Percentiles rank a stretch among this genome's conserved stretches.
Conservation (phyloP, 2,113 vertebrate genomes). For the Alligator sinensis region DNA sequence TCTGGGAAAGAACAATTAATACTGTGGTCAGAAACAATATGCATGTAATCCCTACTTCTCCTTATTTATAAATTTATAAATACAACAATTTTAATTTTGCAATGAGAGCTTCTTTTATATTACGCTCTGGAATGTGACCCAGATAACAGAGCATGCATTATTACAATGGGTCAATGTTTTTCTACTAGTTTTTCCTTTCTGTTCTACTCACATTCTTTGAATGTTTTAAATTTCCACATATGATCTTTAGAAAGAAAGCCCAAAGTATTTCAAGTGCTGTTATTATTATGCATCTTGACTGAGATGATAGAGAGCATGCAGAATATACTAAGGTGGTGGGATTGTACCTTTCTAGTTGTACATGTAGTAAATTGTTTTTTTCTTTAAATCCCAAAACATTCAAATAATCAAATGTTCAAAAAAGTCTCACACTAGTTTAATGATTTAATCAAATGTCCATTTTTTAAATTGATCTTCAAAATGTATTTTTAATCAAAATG, state of each 20-base stretch:
- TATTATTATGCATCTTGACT: no score
- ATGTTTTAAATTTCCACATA: accelerated
- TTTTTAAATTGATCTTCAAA: no score
- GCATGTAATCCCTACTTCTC: neutral
- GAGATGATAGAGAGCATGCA: no score
- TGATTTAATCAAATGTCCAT: no score
- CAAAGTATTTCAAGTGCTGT: neutral
- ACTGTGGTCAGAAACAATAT: neutral
- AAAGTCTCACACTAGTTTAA: no score
- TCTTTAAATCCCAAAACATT: no score
- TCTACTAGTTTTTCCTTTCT: neutral
- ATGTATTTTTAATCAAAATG: no score
- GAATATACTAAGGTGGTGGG: no score
- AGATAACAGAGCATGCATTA: neutral
- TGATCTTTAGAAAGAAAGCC: neutral
- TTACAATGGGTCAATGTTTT: neutral
- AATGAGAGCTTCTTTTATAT: neutral
- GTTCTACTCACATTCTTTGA: neutral
- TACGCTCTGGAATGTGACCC: neutral
- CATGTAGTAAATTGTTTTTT: no score
- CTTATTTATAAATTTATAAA: neutral
- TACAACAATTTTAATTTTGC: neutral
- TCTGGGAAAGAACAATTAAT: neutral
- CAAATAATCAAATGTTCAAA: no score
- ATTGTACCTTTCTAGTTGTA: no score